Percentiles rank a stretch among this genome's conserved stretches.
These are phyloP conservation scores for Girardinichthys multiradiatus DNA, from an alignment of 2,113 vertebrate genomes.

Conservation along the genomic window DNA sequence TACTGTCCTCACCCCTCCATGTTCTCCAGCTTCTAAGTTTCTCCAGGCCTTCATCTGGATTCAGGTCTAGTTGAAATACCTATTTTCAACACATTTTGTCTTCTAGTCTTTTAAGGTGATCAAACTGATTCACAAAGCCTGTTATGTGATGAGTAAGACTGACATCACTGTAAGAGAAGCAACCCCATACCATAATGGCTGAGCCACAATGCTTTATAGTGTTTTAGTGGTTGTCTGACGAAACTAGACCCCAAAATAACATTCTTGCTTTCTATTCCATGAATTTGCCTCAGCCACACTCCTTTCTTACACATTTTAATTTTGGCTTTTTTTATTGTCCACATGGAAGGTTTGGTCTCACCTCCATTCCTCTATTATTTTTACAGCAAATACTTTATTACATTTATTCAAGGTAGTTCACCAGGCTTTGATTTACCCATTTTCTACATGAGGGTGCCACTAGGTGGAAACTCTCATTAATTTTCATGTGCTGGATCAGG, in stretches of 20 bases:
- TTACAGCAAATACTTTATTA: constrained; percentile 18
- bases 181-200: no score
- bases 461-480: constrained; percentile 47
- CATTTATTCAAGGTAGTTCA: constrained; percentile 22
- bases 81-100: no score
- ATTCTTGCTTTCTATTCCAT: no score
- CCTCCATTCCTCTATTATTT: constrained; percentile 10
- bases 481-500: constrained; percentile 43
- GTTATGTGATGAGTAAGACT: no score
- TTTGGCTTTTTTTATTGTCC: not conserved
- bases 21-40: not conserved
- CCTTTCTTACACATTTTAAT: no score
- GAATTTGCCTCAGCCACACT: no score
- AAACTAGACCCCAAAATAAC: no score
- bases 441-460: constrained; percentile 6
- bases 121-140: no score
- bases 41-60: not conserved
- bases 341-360: not conserved
- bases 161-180: no score
- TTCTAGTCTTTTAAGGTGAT: no score
- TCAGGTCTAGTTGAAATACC: constrained; percentile 9
- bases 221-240: no score
- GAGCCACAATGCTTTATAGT: no score
- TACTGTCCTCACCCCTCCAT: not conserved
- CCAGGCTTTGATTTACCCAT: constrained; percentile 17